Conservation (phyloP, 1,140 invertebrate genomes). For the Leptinotarsa defecta region DNA sequence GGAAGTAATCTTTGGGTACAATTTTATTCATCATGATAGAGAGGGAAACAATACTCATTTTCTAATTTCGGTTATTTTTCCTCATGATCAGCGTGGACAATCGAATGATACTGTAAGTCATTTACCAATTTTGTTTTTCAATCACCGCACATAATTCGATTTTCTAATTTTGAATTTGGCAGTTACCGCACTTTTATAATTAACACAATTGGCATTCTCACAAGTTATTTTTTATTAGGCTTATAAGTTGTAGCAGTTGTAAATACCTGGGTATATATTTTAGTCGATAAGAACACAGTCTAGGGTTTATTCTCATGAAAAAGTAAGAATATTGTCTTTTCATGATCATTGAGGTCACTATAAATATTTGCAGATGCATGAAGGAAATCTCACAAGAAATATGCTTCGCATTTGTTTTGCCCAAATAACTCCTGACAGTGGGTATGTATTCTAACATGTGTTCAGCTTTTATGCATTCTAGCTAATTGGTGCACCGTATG, state of each 20-base stretch:
- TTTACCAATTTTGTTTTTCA: background rate
- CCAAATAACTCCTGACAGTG: background rate
- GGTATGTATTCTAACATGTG: constrained; percentile 2
- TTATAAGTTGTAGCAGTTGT: constrained; percentile 14
- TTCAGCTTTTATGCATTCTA: background rate
- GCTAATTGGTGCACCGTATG: no score
- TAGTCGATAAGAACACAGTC: background rate
- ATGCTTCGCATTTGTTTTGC: background rate
- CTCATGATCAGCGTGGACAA: background rate
- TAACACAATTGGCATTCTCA: constrained; percentile 25
- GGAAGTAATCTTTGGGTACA: no score
- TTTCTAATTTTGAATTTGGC: constrained; percentile 21
- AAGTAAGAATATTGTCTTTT: background rate
- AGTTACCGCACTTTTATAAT: constrained; percentile 17
- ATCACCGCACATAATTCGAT: background rate
- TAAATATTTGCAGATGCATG: background rate
- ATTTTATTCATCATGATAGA: no score
- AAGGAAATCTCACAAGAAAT: background rate
- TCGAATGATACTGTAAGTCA: constrained; percentile 11
- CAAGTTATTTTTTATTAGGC: constrained; percentile 23
- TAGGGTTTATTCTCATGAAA: background rate
- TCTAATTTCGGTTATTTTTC: background rate
- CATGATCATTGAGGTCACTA: background rate
- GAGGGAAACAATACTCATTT: background rate
- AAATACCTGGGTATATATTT: background rate